phyloP scores from a whole-genome alignment of 2,888 invertebrate genomes.

The Agelastica alni region DNA sequence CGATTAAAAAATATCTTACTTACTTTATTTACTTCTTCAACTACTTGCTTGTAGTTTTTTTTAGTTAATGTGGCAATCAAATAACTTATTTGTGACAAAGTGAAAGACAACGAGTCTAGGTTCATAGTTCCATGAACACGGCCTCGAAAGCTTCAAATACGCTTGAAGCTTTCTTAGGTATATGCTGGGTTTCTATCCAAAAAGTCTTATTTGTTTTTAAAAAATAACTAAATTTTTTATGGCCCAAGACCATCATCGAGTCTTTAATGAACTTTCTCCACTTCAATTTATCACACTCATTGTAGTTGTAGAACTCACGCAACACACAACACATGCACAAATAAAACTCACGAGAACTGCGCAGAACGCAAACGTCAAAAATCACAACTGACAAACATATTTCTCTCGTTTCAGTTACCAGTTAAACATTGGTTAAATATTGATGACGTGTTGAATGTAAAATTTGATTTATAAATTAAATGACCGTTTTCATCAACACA shows the following conservation, averaged over 20 bases:
- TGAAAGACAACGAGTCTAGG: constrained; percentile 98
- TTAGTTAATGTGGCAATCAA: constrained; percentile 94
- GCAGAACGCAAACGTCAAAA: constrained; percentile 17
- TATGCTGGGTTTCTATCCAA: constrained; percentile 68
- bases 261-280: constrained; percentile 51
- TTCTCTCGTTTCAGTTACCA: no score
- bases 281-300: constrained; percentile 50
- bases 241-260: constrained; percentile 60
- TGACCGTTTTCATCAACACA: no score
- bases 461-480: no score
- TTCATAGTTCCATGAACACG: constrained; percentile 90
- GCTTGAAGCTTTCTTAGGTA: constrained; percentile 89
- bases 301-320: constrained; percentile 39
- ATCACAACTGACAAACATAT: constrained; percentile 2
- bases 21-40: constrained; percentile 88
- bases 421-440: no score
- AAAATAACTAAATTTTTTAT: constrained; percentile 55
- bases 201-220: constrained; percentile 55
- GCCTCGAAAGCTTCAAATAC: constrained; percentile 94
- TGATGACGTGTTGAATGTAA: no score
- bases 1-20: constrained; percentile 54
- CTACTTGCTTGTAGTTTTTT: constrained; percentile 91
- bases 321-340: constrained; percentile 44
- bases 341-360: constrained; percentile 18
- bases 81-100: constrained; percentile 98